Evolutionary conservation across 2,113 vertebrate species (phyloP).

Genomic region (Verasper variegatus): DNA sequence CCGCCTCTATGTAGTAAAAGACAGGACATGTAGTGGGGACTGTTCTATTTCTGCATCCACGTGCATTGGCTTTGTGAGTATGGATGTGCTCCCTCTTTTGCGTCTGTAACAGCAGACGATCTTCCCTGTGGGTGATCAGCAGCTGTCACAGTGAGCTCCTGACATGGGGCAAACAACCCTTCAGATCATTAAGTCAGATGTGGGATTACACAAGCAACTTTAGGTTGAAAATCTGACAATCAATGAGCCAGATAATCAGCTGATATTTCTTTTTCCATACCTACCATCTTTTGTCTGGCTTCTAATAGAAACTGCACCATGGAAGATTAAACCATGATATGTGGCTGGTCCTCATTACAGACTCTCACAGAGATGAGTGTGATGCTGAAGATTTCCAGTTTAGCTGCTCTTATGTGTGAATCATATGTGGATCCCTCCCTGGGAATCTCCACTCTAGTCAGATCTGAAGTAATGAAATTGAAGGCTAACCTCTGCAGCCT

Average conservation of each 20-base stretch:
- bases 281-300: constrained; percentile 49
- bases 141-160: constrained; percentile 27
- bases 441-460: constrained; percentile 36
- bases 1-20: too few species aligned
- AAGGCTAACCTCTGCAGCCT: constrained; percentile 21
- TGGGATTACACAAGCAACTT: constrained; percentile 19
- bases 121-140: constrained; percentile 53
- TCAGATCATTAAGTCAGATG: constrained; percentile 49
- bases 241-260: constrained; percentile 54
- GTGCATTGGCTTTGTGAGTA: too few species aligned
- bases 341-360: constrained; percentile 40
- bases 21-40: not conserved
- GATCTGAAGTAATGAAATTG: constrained; percentile 48
- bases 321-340: constrained; percentile 66
- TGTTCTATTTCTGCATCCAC: too few species aligned
- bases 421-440: constrained; percentile 16
- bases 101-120: constrained; percentile 35
- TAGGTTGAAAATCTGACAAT: constrained; percentile 44
- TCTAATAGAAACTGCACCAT: constrained; percentile 57
- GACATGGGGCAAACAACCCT: constrained; percentile 54
- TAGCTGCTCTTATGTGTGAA: constrained; percentile 20
- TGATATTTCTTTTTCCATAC: constrained; percentile 57
- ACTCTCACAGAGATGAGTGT: not conserved
- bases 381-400: constrained; percentile 5
- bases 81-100: too few species aligned